Evolutionary conservation across 2,113 vertebrate genomes (phyloP).

Genomic region (Oxyruncus cristatus): DNA sequence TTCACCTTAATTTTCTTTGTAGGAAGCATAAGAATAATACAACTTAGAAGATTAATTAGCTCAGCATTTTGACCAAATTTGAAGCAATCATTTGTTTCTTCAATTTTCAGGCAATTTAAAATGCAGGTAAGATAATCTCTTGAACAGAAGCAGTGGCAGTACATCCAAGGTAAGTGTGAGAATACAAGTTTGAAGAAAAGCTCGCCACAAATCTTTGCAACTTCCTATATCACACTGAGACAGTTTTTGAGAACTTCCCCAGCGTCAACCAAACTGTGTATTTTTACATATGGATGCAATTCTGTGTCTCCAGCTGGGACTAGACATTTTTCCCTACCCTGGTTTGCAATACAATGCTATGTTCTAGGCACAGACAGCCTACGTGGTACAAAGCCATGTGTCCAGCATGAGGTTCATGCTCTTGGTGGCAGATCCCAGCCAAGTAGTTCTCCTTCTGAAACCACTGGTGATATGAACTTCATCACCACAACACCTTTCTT

Average conservation of each 20-base stretch:
- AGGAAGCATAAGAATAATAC: not conserved
- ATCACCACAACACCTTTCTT: not conserved
- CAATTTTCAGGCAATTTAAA: not conserved
- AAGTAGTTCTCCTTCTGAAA: not conserved
- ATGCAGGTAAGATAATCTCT: not conserved
- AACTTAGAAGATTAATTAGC: not conserved
- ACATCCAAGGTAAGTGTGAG: not conserved
- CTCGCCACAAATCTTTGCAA: not conserved
- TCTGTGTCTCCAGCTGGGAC: not conserved
- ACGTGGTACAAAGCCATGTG: accelerated
- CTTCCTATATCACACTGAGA: not conserved
- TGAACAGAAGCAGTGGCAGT: not conserved
- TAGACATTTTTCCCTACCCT: not conserved
- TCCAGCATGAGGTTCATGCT: accelerated
- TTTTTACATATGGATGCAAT: not conserved
- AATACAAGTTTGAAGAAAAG: not conserved
- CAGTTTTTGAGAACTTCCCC: not conserved
- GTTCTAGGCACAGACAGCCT: not conserved
- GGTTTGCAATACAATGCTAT: not conserved
- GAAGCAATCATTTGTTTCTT: not conserved
- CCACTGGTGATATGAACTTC: not conserved
- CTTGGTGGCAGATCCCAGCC: not conserved
- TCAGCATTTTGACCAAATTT: not conserved
- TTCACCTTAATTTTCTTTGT: not conserved
- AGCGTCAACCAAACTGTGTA: not conserved